A percentile compares a stretch with the other conserved stretches of the same genome.
phyloP scores from a whole-genome alignment of 2,113 vertebrate species.

The Colistium nudipinnis region DNA sequence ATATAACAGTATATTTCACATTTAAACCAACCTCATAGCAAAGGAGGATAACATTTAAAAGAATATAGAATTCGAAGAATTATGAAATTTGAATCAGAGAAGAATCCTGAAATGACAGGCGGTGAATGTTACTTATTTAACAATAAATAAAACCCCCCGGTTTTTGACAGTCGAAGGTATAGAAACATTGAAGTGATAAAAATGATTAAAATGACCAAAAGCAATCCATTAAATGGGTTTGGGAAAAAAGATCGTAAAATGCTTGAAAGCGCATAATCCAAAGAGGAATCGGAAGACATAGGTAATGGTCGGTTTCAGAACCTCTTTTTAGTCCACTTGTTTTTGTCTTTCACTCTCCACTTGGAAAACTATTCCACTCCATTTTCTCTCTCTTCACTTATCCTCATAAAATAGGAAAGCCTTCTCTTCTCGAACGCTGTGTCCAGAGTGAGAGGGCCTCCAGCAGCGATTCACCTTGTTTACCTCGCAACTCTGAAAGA shows the following conservation, averaged over 20 bases:
- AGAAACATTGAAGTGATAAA: not conserved
- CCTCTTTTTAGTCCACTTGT: not conserved
- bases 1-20: too few species aligned
- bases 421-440: not conserved
- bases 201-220: conserved; percentile 2
- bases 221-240: not conserved
- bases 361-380: not conserved
- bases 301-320: not conserved
- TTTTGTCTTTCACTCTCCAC: not conserved
- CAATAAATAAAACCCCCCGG: too few species aligned
- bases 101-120: too few species aligned
- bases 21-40: too few species aligned
- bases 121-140: not conserved
- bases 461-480: conserved; percentile 4
- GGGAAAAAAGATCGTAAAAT: not conserved
- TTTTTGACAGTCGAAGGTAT: not conserved
- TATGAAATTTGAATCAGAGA: too few species aligned
- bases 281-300: not conserved
- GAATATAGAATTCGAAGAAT: too few species aligned
- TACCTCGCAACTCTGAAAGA: not conserved
- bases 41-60: too few species aligned
- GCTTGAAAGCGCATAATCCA: not conserved
- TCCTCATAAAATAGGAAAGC: conserved; percentile 15
- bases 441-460: not conserved
- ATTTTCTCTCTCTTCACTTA: not conserved